Base-by-base conservation (phyloP, 2,888 invertebrate genomes). In the Megamerina dolium region DNA sequence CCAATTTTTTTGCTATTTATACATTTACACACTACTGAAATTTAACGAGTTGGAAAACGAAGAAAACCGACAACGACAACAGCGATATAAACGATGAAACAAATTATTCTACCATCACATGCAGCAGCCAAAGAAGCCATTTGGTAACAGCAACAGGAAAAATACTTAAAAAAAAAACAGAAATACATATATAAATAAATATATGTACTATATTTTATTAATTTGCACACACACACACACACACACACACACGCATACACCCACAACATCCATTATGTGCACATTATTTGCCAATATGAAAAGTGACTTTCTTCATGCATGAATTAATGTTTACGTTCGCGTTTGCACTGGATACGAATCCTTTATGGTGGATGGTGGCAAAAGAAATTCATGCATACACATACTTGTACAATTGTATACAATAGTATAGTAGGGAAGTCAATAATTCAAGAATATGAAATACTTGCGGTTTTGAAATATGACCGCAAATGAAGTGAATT, bases 11-110 rank as follows among this genome's bases (percentile, higher is more conserved):
- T 23, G 23, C 10, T 23, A 55, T 51, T 51, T 52, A 54, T 49
- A 48, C 33, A 40, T 18, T 21, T 26, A 45, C 30, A 37, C 41
- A 43, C 36, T 54, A 57, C 63, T 53, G 48, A 44, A 52, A 52
- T 51, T 60, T 58, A 60, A 63, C 60, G 60, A 60, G 58, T 53
- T 52, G 63, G 63, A 60, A 60, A 56, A 43, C 53, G 58, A 52
- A 34, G 10, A 41, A 48, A 51, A 23, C 8, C 10, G 10, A 43
- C 51, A 51, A 48, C 59, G 58, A 59, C 53, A 51, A 55, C 55
- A 53, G 41, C 20, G 20, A 13, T 13, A 20, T 58, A 43, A 18
- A 30, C 26, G 10, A 26, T 16, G 10, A 23, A 10, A 23, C 6
- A 23, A n/a, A 33, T 17, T 16, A 18, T 20, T 5, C 8, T 5